Conservation (phyloP, 2,888 invertebrate genomes). For the Ariolimax columbianus region DNA sequence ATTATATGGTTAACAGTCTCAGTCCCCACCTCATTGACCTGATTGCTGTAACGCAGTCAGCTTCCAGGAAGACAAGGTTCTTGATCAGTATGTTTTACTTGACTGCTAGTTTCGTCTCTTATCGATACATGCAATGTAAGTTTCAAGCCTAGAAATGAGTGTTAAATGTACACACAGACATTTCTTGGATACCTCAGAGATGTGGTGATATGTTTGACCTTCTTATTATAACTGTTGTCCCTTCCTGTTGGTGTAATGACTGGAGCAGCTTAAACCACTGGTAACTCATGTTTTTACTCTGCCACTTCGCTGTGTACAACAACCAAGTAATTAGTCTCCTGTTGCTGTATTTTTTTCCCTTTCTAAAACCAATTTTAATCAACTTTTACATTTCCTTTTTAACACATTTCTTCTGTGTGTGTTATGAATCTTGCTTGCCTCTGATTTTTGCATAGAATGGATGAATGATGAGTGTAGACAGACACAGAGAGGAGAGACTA, state of each 20-base stretch:
- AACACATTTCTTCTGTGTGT: neutral
- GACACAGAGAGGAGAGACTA: too few relatives aligned
- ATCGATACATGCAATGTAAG: too few relatives aligned
- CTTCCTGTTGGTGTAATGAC: neutral
- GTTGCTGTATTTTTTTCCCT: neutral
- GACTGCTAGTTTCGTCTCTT: too few relatives aligned
- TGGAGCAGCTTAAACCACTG: neutral
- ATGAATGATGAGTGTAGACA: neutral
- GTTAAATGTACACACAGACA: too few relatives aligned
- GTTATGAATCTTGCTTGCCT: neutral
- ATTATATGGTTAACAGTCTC: too few relatives aligned
- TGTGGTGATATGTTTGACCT: too few relatives aligned
- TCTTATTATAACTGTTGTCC: neutral
- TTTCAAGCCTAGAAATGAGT: too few relatives aligned
- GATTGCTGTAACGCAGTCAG: too few relatives aligned
- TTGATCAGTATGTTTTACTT: too few relatives aligned
- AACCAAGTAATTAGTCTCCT: neutral
- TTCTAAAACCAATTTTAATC: neutral
- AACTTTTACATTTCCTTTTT: constrained; percentile 7
- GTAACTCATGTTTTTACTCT: neutral
- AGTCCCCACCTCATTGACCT: too few relatives aligned
- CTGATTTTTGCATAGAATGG: neutral
- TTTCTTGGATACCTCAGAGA: too few relatives aligned
- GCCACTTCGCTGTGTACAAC: neutral
- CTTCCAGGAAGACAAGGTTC: too few relatives aligned